Evolutionary conservation across 2,113 vertebrate genomes (phyloP), one percentile per base, ranked within the genome.

Genomic region (Hucho hucho): DNA sequence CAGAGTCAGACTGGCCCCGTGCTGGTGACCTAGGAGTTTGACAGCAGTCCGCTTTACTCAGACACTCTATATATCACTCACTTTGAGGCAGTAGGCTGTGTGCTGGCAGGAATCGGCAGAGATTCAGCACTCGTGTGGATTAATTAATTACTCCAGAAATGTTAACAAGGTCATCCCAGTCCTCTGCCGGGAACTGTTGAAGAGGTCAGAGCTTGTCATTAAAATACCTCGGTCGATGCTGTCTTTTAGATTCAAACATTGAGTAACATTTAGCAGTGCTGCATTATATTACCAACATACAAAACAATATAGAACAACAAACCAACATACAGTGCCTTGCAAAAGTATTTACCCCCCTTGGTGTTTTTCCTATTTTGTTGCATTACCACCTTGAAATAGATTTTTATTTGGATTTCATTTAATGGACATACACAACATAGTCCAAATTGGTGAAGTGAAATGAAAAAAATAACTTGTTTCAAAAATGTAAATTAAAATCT

Each of bases 71-170:
- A 79, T 16, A 92, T 92, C 90, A 89, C 85, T 88, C 81, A 79
- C 74, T 89, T 81, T 82, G 77, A 85, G 53, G 78, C 61, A 73
- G 11, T 24, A 16, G n/a, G 58, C 13, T 13, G 3, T 9, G n/a
- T 61, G 58, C 58, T 61, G 72, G 71, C 18, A 49, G 24, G 73
- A 70, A 67, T 72, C 11, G 61, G 75, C 74, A 56, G 59, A 70
- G 49, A 73, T 84, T 89, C 90, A 79, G 81, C 75, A 79, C 81
- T 90, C 89, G 59, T 88, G 89, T 68, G 82, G 88, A 89, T 91
- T 92, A 90, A 93, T 93, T 93, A 92, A 93, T 93, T 89, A 90
- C 83, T 53, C 70, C 86, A 80, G 83, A 77, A 89, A 88, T 89
- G 88, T 80, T 89, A 90, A 83, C 83, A 89, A 92, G 90, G 92